phyloP scores from a whole-genome alignment of 1,140 invertebrate species.

The Neodiprion virginianus region DNA sequence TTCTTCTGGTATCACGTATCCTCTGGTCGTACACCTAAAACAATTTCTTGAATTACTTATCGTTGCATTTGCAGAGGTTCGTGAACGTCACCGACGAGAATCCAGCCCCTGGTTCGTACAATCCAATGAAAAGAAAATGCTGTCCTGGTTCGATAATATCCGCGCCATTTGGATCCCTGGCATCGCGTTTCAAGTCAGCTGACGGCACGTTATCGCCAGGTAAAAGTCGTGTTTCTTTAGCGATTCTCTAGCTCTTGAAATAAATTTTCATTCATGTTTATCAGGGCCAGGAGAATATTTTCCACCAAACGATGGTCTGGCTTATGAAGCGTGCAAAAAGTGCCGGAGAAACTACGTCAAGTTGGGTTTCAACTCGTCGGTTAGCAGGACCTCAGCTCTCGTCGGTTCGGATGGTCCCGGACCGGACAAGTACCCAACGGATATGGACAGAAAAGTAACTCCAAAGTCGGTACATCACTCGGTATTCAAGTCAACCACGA shows the following conservation, averaged over 20 bases:
- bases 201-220: slow-evolving; percentile 16
- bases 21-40: no score
- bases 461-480: slow-evolving; percentile 28
- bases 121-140: neutral
- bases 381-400: neutral
- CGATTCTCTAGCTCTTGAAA: neutral
- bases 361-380: neutral
- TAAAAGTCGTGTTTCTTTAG: slow-evolving; percentile 3
- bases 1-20: neutral
- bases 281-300: slow-evolving; percentile 33
- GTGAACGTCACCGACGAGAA: slow-evolving; percentile 6
- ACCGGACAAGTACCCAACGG: neutral
- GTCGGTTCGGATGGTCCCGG: neutral
- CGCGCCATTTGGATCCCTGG: slow-evolving; percentile 29
- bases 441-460: neutral
- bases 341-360: slow-evolving; percentile 11
- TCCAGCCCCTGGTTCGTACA: slow-evolving; percentile 33
- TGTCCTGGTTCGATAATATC: slow-evolving; percentile 20
- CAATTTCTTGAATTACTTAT: no score
- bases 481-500: slow-evolving; percentile 34
- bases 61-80: slow-evolving; percentile 27
- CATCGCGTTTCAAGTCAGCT: slow-evolving; percentile 19
- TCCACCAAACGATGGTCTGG: slow-evolving; percentile 27
- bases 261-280: neutral
- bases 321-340: slow-evolving; percentile 30